Evolutionary conservation across 2,797 vertebrate genomes (phyloP).

Genomic region (Streptopelia turtur): DNA sequence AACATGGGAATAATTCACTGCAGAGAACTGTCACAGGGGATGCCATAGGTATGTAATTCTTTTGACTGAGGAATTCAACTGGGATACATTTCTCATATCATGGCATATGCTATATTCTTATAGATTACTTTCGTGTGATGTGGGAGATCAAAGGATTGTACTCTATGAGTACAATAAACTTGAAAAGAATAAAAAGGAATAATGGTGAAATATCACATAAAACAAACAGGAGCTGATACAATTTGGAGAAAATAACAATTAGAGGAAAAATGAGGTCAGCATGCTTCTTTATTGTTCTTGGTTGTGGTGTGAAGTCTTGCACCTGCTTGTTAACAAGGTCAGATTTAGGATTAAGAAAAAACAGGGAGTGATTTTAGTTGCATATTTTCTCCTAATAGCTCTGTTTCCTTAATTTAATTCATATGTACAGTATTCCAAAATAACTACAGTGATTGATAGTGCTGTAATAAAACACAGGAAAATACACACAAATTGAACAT

Average conservation of each 20-base stretch:
- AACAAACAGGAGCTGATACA: not conserved
- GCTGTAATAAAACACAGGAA: not conserved
- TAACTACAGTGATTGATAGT: conserved; percentile 56
- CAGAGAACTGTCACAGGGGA: not conserved
- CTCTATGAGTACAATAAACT: not conserved
- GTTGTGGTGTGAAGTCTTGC: conserved; percentile 43
- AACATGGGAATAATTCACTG: not conserved
- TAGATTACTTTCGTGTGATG: conserved; percentile 31
- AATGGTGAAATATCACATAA: not conserved
- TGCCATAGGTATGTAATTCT: not conserved
- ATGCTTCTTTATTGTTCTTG: conserved; percentile 34
- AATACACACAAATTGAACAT: not conserved
- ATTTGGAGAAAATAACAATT: conserved; percentile 8
- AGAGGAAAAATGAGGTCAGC: not conserved
- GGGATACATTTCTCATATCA: conserved; percentile 38
- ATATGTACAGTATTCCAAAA: conserved; percentile 60
- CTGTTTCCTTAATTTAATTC: conserved; percentile 67
- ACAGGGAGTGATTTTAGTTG: not conserved
- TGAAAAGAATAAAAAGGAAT: conserved; percentile 22
- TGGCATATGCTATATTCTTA: not conserved
- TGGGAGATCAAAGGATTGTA: conserved; percentile 59
- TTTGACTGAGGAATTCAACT: conserved; percentile 42
- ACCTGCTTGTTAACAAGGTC: conserved; percentile 68
- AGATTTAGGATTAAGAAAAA: conserved; percentile 44
- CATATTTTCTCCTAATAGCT: conserved; percentile 50